These are phyloP conservation scores for Pocillopora meandrina DNA, from an alignment of 92 coral and sea anemone species.

Conservation along the genomic window DNA sequence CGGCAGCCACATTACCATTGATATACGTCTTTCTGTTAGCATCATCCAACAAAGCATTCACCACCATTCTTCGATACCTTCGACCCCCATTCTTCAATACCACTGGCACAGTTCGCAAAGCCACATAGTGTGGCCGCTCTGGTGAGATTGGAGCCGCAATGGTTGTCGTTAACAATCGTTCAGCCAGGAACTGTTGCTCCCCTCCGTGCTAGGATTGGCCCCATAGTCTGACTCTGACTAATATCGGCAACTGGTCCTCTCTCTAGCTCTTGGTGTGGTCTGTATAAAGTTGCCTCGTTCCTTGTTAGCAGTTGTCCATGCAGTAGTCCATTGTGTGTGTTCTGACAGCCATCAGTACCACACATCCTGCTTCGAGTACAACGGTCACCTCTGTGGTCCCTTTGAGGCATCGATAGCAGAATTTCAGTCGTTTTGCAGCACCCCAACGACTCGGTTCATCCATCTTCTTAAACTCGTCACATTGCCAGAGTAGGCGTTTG, in stretches of 20 bases:
- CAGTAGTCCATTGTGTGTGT: conserved; percentile 40
- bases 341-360: conserved; percentile 44
- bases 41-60: conserved; percentile 57
- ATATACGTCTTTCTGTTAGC: conserved; percentile 55
- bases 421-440: conserved; percentile 38
- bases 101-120: conserved; percentile 46
- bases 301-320: conserved; percentile 16
- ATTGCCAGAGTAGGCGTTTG: conserved; percentile 22
- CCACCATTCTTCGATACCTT: conserved; percentile 19
- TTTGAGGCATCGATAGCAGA: conserved; percentile 53
- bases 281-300: too few relatives aligned
- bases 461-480: conserved; percentile 44
- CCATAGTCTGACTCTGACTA: background rate
- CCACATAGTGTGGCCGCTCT: conserved; percentile 5
- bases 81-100: conserved; percentile 32
- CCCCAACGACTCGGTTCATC: conserved; percentile 36
- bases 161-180: conserved; percentile 52
- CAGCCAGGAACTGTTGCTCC: conserved; percentile 26
- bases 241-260: background rate
- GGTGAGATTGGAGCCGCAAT: background rate
- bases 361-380: conserved; percentile 32
- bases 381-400: conserved; percentile 30
- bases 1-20: conserved; percentile 51
- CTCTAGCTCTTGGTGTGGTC: conserved; percentile 3
- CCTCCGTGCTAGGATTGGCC: conserved; percentile 4